Percentiles rank a stretch among this genome's conserved stretches.
Evolutionary conservation across 2,888 invertebrate genomes (phyloP).

Genomic region (Endotricha flammealis): DNA sequence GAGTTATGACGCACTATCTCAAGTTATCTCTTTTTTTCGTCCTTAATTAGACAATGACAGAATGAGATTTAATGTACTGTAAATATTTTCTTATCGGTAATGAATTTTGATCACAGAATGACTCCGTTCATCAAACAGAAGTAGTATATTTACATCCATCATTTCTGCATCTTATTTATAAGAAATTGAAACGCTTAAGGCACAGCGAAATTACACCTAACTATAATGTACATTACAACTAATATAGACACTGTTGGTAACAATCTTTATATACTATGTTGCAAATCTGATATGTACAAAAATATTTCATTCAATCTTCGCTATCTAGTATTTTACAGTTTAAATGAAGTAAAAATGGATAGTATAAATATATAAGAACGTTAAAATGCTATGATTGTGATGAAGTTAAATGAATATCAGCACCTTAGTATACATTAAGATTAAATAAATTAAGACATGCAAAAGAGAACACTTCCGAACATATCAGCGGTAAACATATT

Average conservation of each 20-base stretch:
- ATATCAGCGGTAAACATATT: conserved; percentile 24
- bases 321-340: conserved; percentile 37
- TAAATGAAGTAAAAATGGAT: conserved; percentile 9
- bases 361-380: conserved; percentile 13
- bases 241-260: conserved; percentile 70
- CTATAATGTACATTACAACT: conserved; percentile 41
- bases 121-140: no score
- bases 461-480: conserved; percentile 27
- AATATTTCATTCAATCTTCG: conserved; percentile 64
- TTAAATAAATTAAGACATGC: conserved; percentile 26
- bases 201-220: conserved; percentile 73
- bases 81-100: no score
- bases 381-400: conserved; percentile 18
- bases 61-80: no score
- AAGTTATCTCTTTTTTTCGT: no score
- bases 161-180: conserved; percentile 53
- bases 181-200: conserved; percentile 78
- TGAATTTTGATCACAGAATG: no score
- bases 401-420: conserved; percentile 23
- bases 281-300: conserved; percentile 77
- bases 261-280: conserved; percentile 52
- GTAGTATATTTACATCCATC: conserved; percentile 17
- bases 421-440: conserved; percentile 19
- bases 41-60: no score
- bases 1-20: no score